These are phyloP conservation scores for Torymus tubicola DNA, from an alignment of 2,888 invertebrate genomes.

Conservation along the genomic window DNA sequence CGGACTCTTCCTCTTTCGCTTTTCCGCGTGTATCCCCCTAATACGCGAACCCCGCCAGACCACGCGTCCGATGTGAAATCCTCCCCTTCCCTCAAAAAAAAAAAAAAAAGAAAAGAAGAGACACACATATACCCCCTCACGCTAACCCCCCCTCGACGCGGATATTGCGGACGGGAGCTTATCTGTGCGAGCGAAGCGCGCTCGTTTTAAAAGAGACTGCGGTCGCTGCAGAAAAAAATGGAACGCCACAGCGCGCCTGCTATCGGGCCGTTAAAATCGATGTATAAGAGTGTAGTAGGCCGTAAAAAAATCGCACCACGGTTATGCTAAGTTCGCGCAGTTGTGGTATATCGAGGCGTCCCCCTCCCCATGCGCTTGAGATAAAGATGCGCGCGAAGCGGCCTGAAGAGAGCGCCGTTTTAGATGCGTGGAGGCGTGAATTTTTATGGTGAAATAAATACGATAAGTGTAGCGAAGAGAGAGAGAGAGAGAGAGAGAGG, in stretches of 20 bases:
- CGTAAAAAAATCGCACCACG: slow-evolving; percentile 34
- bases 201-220: slow-evolving; percentile 50
- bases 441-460: slow-evolving; percentile 1
- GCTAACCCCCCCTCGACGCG: slow-evolving; percentile 4
- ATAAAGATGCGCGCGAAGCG: slow-evolving; percentile 9
- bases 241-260: background rate
- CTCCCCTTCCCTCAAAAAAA: slow-evolving; percentile 4
- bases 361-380: background rate
- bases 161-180: slow-evolving; percentile 51
- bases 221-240: slow-evolving; percentile 49
- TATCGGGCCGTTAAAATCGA: slow-evolving; percentile 47
- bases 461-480: no score
- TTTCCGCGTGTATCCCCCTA: no score
- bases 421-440: background rate
- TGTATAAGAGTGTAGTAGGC: slow-evolving; percentile 31
- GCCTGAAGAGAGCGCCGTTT: background rate
- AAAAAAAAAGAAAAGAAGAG: background rate
- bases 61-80: background rate
- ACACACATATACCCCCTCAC: background rate
- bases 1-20: no score
- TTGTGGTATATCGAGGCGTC: slow-evolving; percentile 20
- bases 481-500: no score
- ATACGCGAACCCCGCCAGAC: no score
- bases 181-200: slow-evolving; percentile 12
- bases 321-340: slow-evolving; percentile 35